These are phyloP conservation scores for Macrocentrus cingulum DNA, from an alignment of 1,140 invertebrate genomes.

Conservation along the genomic window DNA sequence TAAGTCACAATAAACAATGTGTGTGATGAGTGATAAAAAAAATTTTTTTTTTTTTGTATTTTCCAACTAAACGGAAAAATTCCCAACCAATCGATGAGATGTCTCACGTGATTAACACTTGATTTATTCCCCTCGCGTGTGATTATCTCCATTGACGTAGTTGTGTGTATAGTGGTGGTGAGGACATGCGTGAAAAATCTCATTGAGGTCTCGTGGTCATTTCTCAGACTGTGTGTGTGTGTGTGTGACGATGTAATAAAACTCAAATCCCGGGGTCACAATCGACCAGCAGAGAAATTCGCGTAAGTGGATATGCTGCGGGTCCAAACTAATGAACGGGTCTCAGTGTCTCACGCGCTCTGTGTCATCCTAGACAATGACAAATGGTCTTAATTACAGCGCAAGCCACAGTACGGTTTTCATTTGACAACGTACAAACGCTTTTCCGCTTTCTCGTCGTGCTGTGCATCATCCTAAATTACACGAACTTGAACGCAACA, in stretches of 20 bases:
- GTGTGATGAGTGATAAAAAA: too few relatives aligned
- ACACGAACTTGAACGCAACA: background rate
- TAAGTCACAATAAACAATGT: too few relatives aligned
- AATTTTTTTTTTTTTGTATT: too few relatives aligned
- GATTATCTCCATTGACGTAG: background rate
- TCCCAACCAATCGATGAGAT: too few relatives aligned
- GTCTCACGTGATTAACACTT: too few relatives aligned
- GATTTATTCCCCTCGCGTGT: background rate
- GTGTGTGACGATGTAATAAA: background rate
- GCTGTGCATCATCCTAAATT: too few relatives aligned
- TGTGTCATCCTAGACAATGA: slow-evolving; percentile 27
- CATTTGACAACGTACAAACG: slow-evolving; percentile 22
- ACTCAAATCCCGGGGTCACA: background rate
- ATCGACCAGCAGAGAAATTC: background rate
- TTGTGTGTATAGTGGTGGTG: background rate
- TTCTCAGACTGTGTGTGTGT: too few relatives aligned
- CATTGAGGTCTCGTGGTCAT: too few relatives aligned
- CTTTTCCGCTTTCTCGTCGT: background rate
- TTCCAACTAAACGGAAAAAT: too few relatives aligned
- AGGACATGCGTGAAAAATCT: background rate
- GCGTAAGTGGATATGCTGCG: background rate
- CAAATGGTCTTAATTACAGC: slow-evolving; percentile 28
- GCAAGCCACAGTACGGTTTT: slow-evolving; percentile 19
- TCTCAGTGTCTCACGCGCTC: slow-evolving; percentile 22
- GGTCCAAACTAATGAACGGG: slow-evolving; percentile 22